Base-by-base conservation (phyloP, 2,113 vertebrate genomes). In the Ornithorhynchus anatinus region DNA sequence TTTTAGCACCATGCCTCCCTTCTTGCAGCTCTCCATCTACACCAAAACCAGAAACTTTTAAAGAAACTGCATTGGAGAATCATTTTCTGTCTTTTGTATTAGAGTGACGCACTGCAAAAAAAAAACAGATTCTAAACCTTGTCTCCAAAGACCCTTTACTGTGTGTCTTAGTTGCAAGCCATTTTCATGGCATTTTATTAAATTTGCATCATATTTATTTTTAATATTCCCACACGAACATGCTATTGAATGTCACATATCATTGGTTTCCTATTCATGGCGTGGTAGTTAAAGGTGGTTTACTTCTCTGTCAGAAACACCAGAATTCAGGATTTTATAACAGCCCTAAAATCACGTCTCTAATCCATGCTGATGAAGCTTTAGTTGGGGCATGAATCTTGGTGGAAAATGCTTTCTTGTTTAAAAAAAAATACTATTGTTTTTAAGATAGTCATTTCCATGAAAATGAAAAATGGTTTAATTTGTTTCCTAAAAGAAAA, bases 401-500 rank as follows among this genome's bases (percentile, higher is more conserved):
- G 71, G 45, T 72, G 47, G 57, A 72, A 78, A 77, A 74, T 33
- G 27, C 72, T 68, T 87, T 87, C 77, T 51, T 80, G 43, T 58
- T 72, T 64, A 37, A 69, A 62, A 84, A 36, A 38, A 70, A 56
- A 25, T 31, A 27, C 37, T 59, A 3, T n/a, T 77, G 62, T 75
- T 81, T 85, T 81, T 22, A 22, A 51, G 51, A 37, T 29, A 69
- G 74, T 72, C 77, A 36, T n/a, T 8, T 53, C 50, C 80, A 88
- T 91, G 72, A 86, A 65, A 82, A 81, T 88, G 76, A 87, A 89
- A 81, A 80, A 69, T 35, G 75, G 44, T 65, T 81, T 88, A 72
- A 73, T 78, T 89, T 85, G 89, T 88, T 91, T 79, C 80, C 69
- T 63, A 69, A 79, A 85, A 81, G 75, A 85, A 81, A 84, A 82